These are phyloP conservation scores for Pangasius djambal DNA, from an alignment of 2,797 vertebrate genomes.

Conservation along the genomic window DNA sequence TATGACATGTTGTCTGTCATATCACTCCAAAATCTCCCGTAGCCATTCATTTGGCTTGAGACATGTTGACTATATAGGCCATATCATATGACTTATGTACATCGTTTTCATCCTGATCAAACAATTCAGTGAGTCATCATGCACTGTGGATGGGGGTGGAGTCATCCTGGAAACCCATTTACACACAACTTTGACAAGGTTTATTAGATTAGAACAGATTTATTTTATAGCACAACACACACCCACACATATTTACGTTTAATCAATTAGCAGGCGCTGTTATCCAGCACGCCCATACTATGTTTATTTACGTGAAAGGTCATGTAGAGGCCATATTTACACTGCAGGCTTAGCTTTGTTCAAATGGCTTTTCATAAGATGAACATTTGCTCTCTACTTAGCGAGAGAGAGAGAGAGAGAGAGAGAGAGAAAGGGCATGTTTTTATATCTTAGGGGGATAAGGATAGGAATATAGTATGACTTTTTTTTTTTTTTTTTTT, in stretches of 20 bases:
- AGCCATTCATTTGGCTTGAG: background rate
- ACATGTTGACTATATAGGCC: background rate
- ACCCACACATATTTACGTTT: background rate
- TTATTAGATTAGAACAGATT: background rate
- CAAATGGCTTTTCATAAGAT: constrained; percentile 4
- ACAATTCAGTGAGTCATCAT: background rate
- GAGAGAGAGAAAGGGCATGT: background rate
- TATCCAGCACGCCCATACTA: too few relatives aligned
- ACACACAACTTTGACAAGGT: background rate
- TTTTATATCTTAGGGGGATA: background rate
- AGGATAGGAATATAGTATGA: background rate
- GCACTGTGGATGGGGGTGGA: too few relatives aligned
- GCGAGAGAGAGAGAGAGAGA: background rate
- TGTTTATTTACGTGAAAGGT: background rate
- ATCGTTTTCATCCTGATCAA: too few relatives aligned
- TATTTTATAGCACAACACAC: constrained; percentile 5
- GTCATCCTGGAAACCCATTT: background rate
- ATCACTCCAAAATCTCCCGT: background rate
- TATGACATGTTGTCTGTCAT: background rate
- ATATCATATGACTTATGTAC: background rate
- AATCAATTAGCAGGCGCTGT: background rate
- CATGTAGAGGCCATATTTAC: background rate
- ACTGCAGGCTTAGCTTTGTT: background rate
- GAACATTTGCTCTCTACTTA: background rate
- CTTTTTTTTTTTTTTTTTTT: background rate